These are phyloP conservation scores for Ferrisia virgata DNA, from an alignment of 2,888 invertebrate species.

Conservation along the genomic window DNA sequence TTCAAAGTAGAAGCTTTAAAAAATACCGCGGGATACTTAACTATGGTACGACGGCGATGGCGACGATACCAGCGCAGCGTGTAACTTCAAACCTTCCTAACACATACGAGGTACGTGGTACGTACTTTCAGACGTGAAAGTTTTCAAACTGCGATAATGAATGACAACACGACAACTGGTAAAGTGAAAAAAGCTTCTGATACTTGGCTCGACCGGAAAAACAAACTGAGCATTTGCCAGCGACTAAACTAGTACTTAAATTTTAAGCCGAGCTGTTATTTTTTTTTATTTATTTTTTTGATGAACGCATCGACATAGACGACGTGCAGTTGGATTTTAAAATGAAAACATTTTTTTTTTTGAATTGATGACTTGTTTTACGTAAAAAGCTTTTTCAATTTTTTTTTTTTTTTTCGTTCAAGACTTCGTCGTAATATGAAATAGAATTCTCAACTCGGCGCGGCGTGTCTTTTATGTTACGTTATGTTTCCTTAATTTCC, in stretches of 20 bases:
- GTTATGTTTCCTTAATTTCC: constrained; percentile 12
- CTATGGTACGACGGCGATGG: neutral
- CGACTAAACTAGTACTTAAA: neutral
- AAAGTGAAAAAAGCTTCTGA: neutral
- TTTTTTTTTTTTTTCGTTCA: neutral
- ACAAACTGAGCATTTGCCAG: neutral
- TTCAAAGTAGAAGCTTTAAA: constrained; percentile 22
- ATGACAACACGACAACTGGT: neutral
- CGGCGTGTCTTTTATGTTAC: neutral
- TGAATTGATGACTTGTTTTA: neutral
- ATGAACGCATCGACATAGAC: neutral
- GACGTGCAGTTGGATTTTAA: neutral
- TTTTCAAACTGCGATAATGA: constrained; percentile 23
- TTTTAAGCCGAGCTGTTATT: neutral
- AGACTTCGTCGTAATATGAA: neutral
- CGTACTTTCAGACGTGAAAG: neutral
- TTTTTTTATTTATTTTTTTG: neutral
- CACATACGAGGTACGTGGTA: neutral
- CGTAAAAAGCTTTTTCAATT: constrained; percentile 7
- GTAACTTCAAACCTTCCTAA: neutral
- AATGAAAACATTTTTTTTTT: neutral
- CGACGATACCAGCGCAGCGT: neutral
- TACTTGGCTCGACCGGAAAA: neutral
- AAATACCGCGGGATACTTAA: neutral
- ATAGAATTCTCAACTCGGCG: neutral